A percentile compares a stretch with the other conserved stretches of the same genome.
These are phyloP conservation scores for Stegophylla sp. DNA, from an alignment of 2,888 invertebrate species.

Conservation along the genomic window DNA sequence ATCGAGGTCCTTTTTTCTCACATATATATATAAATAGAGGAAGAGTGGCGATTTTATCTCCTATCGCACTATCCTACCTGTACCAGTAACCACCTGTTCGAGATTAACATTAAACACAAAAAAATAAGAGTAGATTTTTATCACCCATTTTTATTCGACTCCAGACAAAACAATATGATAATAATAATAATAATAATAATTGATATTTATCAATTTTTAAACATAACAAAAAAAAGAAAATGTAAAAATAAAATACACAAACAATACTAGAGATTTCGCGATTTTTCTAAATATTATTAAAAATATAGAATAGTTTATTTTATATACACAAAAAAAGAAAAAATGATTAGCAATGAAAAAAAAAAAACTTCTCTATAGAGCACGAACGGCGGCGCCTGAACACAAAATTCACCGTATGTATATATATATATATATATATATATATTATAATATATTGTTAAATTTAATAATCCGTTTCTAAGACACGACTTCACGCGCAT, in stretches of 20 bases:
- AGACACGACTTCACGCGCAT: too few relatives aligned
- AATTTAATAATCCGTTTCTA: too few relatives aligned
- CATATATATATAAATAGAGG: too few relatives aligned
- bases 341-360: conserved; percentile 19
- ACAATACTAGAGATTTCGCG: conserved; percentile 8
- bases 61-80: too few relatives aligned
- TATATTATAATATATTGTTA: too few relatives aligned
- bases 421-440: too few relatives aligned
- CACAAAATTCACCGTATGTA: neutral
- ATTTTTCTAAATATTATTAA: neutral
- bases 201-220: conserved; percentile 38
- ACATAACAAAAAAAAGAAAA: conserved; percentile 42
- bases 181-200: too few relatives aligned
- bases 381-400: neutral
- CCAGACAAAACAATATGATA: conserved; percentile 33
- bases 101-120: too few relatives aligned
- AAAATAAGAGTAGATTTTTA: conserved; percentile 1
- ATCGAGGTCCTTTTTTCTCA: too few relatives aligned
- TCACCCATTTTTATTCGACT: conserved; percentile 28
- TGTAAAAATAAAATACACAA: conserved; percentile 28
- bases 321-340: conserved; percentile 38
- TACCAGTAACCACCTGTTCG: too few relatives aligned
- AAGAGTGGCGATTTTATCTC: too few relatives aligned
- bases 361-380: neutral
- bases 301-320: neutral